Evolutionary conservation across 2,797 vertebrate genomes (phyloP), one percentile per base, ranked within the genome.

Genomic region (Coluber constrictor): DNA sequence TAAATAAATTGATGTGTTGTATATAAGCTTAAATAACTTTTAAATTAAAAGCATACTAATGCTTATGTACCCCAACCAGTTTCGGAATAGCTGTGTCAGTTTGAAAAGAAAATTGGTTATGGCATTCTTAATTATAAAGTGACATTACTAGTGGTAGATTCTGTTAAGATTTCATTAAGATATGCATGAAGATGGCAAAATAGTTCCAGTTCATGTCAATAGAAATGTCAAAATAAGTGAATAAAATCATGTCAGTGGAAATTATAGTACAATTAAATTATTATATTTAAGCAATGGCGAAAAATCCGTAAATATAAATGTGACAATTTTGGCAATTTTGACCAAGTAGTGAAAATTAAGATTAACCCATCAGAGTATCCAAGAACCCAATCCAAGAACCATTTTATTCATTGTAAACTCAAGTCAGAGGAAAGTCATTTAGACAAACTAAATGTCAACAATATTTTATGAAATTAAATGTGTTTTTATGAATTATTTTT

Each of bases 211-310:
- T 15, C 51, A 15, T 43, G 54, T 47, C 57, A 66, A 56, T 91
- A 94, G 66, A 88, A 96, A 94, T 93, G 51, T 94, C 60, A 95
- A 94, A 91, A 95, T 91, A 95, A 95, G 92, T 94, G 6, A 96
- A 90, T 90, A 95, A 95, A 95, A 90, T 43, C 70, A 93, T 93
- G 61, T 93, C 90, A 93, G 61, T 86, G 5, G 51, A 96, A 95
- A 93, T 93, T 94, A 95, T 63, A 93, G 91, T 86, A 51, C 74
- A 94, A 88, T 94, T 94, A 95, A 95, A 95, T 25, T 95, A 25
- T 87, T 56, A 95, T 87, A 95, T 95, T 95, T 94, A 91, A 96
- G 94, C 94, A 25, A 54, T 89, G 61, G 74, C 56, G 29, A 92
- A 94, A 37, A 37, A 91, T 27, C 4, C 92, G 87, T 79, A 55